Base-by-base conservation (phyloP, 2,113 vertebrate species). In the Leptobrachium ailaonicum region DNA sequence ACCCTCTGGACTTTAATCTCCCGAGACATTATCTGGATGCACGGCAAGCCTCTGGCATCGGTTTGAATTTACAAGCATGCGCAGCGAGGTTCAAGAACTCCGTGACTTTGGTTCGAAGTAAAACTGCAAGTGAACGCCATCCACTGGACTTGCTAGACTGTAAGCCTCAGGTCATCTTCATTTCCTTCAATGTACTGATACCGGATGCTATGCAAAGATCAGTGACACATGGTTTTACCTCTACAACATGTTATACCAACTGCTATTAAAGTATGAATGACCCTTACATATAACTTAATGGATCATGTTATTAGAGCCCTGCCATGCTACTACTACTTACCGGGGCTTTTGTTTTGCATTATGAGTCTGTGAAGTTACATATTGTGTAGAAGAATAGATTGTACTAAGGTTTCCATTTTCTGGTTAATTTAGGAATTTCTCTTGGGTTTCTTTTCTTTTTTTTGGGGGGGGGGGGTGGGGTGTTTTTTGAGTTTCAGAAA, bases 181-280 rank as follows among this genome's bases (percentile, higher is more conserved):
- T n/a, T 54, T 72, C 54, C 70, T 66, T 81, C 41, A 58, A 66
- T 74, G 73, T 72, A 81, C 20, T 47, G 54, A 75, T 83, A 80
- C 0, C 53, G 84, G 82, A 88, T 63, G 71, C 87, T 89, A 88
- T 81, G 86, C 88, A 89, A 60, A 77, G 70, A 56, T 41, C 74
- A 66, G 10, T 54, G 70, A 71, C 74, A 64, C 43, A 66, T 32
- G 20, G 56, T 20, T 13, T 67, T 81, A 81, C 64, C 78, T 80
- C 63, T 40, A 20, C 14, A 53, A 79, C 45, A 32, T 60, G 50
- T 66, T 40, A 67, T 68, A 74, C 78, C 45, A 41, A 42, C 71
- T 60, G 71, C 42, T 56, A 54, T 66, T 14, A 68, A 56, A 67
- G 20, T 2, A 1, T 20, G 4, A 60, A 50, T 66, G 66, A 60